Evolutionary conservation across 2,113 vertebrate genomes (phyloP).

Genomic region (Seriola quinqueradiata): DNA sequence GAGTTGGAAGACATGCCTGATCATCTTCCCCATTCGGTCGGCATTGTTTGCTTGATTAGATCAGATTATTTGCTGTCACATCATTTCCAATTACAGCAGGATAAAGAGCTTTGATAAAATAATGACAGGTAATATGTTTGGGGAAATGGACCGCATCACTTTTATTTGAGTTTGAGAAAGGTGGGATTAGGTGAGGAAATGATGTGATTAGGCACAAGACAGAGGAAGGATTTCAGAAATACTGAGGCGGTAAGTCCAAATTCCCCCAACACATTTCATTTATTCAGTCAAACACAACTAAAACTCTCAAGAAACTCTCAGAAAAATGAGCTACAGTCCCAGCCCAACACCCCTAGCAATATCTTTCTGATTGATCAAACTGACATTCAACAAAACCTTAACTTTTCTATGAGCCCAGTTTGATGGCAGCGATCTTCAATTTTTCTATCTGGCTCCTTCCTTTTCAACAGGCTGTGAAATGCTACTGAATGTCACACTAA

Average conservation of each 20-base stretch:
- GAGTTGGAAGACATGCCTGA: background rate
- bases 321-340: too few species aligned
- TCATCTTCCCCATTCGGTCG: background rate
- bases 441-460: too few species aligned
- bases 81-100: slow-evolving; percentile 1
- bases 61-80: slow-evolving; percentile 21
- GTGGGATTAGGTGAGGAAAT: background rate
- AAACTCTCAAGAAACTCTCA: too few species aligned
- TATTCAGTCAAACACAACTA: background rate
- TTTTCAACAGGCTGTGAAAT: too few species aligned
- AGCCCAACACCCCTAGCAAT: too few species aligned
- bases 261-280: background rate
- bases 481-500: background rate
- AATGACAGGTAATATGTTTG: background rate
- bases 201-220: background rate
- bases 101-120: background rate
- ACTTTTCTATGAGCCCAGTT: too few species aligned
- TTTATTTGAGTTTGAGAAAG: background rate
- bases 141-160: slow-evolving; percentile 1
- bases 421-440: too few species aligned
- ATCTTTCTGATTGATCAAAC: too few species aligned
- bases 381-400: too few species aligned
- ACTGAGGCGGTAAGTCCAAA: background rate
- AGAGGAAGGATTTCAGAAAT: background rate
- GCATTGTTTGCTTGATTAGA: slow-evolving; percentile 46